Evolutionary conservation across 2,797 vertebrate species (phyloP).

Genomic region (Onychomys leucogaster): DNA sequence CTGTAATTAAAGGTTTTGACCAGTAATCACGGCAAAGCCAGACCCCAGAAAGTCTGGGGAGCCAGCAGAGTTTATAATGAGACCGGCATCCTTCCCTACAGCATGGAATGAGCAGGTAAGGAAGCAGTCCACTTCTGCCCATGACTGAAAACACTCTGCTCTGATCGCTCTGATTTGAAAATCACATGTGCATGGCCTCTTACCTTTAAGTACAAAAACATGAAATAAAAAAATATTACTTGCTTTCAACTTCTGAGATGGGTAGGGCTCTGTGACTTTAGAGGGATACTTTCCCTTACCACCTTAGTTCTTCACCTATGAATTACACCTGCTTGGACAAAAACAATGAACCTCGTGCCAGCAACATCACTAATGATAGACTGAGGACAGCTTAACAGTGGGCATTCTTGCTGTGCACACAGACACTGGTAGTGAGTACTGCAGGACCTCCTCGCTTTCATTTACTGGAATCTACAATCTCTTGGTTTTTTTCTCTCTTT

Average conservation of each 20-base stretch:
- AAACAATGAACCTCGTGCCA: not conserved
- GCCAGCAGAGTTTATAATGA: slow-evolving; percentile 60
- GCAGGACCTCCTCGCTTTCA: not conserved
- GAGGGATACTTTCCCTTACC: not conserved
- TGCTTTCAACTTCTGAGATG: slow-evolving; percentile 55
- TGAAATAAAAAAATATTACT: not conserved
- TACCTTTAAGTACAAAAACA: slow-evolving; percentile 40
- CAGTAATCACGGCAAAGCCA: slow-evolving; percentile 47
- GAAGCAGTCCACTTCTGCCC: slow-evolving; percentile 47
- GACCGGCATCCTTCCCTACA: slow-evolving; percentile 57
- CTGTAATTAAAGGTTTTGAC: slow-evolving; percentile 77
- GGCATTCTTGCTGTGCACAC: not conserved
- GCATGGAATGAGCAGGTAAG: slow-evolving; percentile 68
- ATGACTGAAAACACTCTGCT: slow-evolving; percentile 42
- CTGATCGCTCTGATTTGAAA: slow-evolving; percentile 10
- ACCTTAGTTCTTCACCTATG: not conserved
- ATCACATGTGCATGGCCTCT: not conserved
- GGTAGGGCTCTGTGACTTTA: slow-evolving; percentile 12
- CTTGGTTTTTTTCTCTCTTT: slow-evolving; percentile 44
- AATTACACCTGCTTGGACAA: not conserved
- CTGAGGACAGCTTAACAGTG: not conserved
- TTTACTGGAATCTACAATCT: not conserved
- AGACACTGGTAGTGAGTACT: not conserved
- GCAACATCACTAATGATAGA: not conserved
- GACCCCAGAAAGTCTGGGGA: slow-evolving; percentile 70